A percentile compares a stretch with the other conserved stretches of the same genome.
Evolutionary conservation across 2,888 invertebrate genomes (phyloP).

Genomic region (Plebejus argus): DNA sequence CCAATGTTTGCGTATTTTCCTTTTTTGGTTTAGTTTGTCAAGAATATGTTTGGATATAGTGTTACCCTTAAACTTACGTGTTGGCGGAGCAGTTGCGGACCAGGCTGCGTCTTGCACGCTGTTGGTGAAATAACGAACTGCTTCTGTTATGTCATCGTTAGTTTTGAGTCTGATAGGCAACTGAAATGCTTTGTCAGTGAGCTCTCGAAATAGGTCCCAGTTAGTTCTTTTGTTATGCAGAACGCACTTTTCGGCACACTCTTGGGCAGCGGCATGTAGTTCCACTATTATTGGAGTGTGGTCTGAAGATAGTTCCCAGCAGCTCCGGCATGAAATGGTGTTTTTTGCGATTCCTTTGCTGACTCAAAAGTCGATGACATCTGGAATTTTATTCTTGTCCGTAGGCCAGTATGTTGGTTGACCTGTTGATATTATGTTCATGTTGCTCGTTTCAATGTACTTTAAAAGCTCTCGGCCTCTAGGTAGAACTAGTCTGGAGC

Average conservation of each 20-base stretch:
- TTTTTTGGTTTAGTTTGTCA: too few relatives aligned
- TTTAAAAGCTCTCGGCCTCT: slow-evolving; percentile 36
- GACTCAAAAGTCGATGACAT: slow-evolving; percentile 6
- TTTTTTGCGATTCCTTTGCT: slow-evolving; percentile 38
- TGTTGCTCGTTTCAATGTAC: slow-evolving; percentile 21
- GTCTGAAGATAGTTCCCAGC: slow-evolving; percentile 41
- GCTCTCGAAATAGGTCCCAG: slow-evolving; percentile 35
- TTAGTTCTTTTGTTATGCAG: slow-evolving; percentile 37
- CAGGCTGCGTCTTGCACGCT: background rate
- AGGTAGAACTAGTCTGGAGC: slow-evolving; percentile 33
- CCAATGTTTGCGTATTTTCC: too few relatives aligned
- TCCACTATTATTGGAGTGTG: slow-evolving; percentile 40
- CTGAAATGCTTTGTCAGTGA: slow-evolving; percentile 6
- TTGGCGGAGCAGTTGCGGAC: background rate
- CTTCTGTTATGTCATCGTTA: too few relatives aligned
- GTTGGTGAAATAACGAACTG: too few relatives aligned
- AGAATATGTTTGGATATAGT: too few relatives aligned
- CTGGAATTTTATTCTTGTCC: slow-evolving; percentile 39
- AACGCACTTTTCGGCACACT: slow-evolving; percentile 27
- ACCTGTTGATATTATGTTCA: slow-evolving; percentile 31
- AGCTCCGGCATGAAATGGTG: slow-evolving; percentile 36
- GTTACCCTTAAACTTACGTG: background rate
- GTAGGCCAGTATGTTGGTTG: slow-evolving; percentile 43
- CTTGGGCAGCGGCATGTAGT: slow-evolving; percentile 20
- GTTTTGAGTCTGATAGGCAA: too few relatives aligned